phyloP scores from a whole-genome alignment of 2,888 invertebrate species.

The Apotomis capreana region DNA sequence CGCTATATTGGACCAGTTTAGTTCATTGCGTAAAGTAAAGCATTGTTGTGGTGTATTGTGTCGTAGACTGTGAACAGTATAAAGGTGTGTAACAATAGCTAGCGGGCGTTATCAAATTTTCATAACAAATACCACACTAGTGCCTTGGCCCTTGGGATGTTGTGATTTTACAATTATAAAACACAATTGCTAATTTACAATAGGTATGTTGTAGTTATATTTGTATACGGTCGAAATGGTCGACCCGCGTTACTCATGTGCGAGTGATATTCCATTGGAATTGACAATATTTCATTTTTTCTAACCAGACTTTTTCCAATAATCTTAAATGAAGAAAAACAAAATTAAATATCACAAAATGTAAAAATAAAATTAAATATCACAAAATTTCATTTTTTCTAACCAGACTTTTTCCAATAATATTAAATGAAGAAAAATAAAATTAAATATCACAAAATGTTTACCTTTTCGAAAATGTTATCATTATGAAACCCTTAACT shows the following conservation, averaged over 20 bases:
- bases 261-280: slow-evolving; percentile 26
- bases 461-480: too few species aligned
- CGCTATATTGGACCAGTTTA: slow-evolving; percentile 33
- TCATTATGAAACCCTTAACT: too few species aligned
- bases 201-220: slow-evolving; percentile 34
- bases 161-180: slow-evolving; percentile 66
- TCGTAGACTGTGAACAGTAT: slow-evolving; percentile 33
- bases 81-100: slow-evolving; percentile 50
- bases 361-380: too few species aligned
- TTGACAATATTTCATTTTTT: slow-evolving; percentile 12
- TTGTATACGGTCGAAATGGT: slow-evolving; percentile 20
- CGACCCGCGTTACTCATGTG: slow-evolving; percentile 1
- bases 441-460: too few species aligned
- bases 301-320: too few species aligned
- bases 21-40: slow-evolving; percentile 25
- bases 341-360: too few species aligned
- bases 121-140: slow-evolving; percentile 70
- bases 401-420: too few species aligned
- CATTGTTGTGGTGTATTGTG: slow-evolving; percentile 43
- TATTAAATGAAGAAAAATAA: too few species aligned
- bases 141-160: slow-evolving; percentile 78
- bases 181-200: slow-evolving; percentile 46
- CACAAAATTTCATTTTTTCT: slow-evolving; percentile 5
- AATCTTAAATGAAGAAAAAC: too few species aligned
- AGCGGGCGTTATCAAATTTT: slow-evolving; percentile 60